Conservation (phyloP, 2,797 vertebrate species). For the Knipowitschia caucasica region DNA sequence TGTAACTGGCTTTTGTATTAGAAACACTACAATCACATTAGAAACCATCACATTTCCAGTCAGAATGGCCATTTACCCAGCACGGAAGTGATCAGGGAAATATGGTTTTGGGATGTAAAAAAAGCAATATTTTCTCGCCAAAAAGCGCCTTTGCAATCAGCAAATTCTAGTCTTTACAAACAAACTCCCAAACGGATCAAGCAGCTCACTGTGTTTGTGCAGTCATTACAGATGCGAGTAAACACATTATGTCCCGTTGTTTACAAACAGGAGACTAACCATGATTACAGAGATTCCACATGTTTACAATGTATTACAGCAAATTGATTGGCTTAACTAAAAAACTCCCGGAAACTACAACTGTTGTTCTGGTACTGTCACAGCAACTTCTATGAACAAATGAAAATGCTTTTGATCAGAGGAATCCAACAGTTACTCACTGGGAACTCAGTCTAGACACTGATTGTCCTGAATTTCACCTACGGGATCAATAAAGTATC, state of each 20-base stretch:
- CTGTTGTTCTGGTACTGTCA: too few relatives aligned
- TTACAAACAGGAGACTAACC: neutral
- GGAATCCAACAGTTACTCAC: too few relatives aligned
- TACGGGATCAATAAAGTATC: too few relatives aligned
- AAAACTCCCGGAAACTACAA: neutral
- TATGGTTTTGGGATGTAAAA: neutral
- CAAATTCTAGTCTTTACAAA: neutral
- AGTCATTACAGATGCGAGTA: constrained; percentile 3
- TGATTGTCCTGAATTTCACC: too few relatives aligned
- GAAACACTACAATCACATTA: neutral
- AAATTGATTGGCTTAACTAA: neutral
- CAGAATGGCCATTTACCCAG: neutral
- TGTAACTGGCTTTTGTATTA: neutral
- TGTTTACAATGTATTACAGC: neutral
- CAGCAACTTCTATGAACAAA: too few relatives aligned
- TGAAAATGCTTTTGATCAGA: too few relatives aligned
- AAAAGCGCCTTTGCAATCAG: constrained; percentile 3
- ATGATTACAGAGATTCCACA: neutral
- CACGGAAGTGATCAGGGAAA: neutral
- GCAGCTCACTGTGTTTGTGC: constrained; percentile 4
- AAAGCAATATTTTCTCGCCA: neutral
- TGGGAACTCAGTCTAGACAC: too few relatives aligned
- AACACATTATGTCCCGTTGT: constrained; percentile 2
- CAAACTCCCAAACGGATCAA: neutral
- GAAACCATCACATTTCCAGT: neutral